Conservation (phyloP, 2,888 invertebrate genomes). For the Drosophila neotestacea region DNA sequence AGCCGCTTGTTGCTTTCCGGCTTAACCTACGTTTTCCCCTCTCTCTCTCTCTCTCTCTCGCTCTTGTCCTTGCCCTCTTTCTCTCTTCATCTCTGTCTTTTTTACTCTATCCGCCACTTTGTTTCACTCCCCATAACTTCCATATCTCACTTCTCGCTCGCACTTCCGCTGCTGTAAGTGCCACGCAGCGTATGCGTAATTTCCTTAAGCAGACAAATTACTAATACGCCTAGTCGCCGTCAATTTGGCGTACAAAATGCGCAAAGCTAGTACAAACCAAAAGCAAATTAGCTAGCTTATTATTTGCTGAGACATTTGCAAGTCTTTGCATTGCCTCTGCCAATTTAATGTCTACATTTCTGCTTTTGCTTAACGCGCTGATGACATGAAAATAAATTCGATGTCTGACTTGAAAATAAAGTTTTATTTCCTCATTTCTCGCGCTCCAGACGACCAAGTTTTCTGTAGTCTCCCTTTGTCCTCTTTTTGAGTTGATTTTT, state of each 20-base stretch:
- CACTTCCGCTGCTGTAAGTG: conserved; percentile 39
- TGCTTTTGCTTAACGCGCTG: conserved; percentile 46
- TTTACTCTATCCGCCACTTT: no score
- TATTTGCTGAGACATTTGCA: conserved; percentile 59
- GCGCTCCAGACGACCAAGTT: conserved; percentile 36
- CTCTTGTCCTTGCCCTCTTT: conserved; percentile 1
- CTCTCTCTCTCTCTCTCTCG: background rate
- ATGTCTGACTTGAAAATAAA: conserved; percentile 77
- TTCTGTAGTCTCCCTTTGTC: background rate
- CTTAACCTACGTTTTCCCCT: conserved; percentile 9
- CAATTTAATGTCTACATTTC: conserved; percentile 7
- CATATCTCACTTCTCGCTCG: background rate
- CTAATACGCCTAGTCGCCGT: conserved; percentile 55
- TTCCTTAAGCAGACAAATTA: conserved; percentile 41
- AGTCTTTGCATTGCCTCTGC: conserved; percentile 15
- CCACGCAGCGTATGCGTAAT: conserved; percentile 61
- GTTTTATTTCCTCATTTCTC: conserved; percentile 62
- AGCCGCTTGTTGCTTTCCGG: conserved; percentile 67
- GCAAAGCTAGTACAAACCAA: conserved; percentile 28
- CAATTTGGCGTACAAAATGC: conserved; percentile 27
- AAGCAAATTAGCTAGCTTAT: conserved; percentile 66
- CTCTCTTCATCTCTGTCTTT: conserved; percentile 5
- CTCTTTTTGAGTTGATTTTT: conserved; percentile 1
- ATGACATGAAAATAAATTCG: conserved; percentile 76
- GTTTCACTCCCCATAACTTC: no score